Evolutionary conservation across 1,140 invertebrate species (phyloP).

Genomic region (Drosophila grimshawi): DNA sequence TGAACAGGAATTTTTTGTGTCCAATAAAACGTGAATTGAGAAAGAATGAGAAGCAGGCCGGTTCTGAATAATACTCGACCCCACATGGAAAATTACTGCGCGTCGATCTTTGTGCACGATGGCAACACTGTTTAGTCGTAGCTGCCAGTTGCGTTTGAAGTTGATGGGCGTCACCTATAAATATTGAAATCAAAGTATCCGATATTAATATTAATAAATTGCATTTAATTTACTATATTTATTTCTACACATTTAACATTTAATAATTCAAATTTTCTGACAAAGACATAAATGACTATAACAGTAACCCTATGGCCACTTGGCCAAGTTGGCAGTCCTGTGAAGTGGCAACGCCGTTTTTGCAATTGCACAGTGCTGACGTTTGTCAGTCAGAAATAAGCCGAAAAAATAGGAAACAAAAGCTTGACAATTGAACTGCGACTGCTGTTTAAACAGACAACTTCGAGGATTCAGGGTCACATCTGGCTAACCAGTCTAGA

Average conservation of each 20-base stretch:
- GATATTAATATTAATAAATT: not conserved
- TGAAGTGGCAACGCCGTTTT: slow-evolving; percentile 39
- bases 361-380: slow-evolving; percentile 44
- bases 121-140: slow-evolving; percentile 18
- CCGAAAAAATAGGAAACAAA: slow-evolving; percentile 33
- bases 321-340: slow-evolving; percentile 30
- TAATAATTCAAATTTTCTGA: not conserved
- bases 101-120: slow-evolving; percentile 27
- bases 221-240: not conserved
- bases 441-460: slow-evolving; percentile 3
- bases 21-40: slow-evolving; percentile 33
- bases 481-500: not conserved
- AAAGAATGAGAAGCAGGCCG: slow-evolving; percentile 40
- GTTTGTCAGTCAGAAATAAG: slow-evolving; percentile 48
- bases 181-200: not conserved
- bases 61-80: slow-evolving; percentile 36
- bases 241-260: not conserved
- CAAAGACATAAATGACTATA: not conserved
- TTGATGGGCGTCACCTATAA: slow-evolving; percentile 2
- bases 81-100: slow-evolving; percentile 54
- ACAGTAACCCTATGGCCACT: slow-evolving; percentile 21
- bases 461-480: slow-evolving; percentile 3
- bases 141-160: slow-evolving; percentile 40
- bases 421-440: slow-evolving; percentile 19
- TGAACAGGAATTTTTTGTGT: slow-evolving; percentile 23